These are phyloP conservation scores for Rhynchomys soricoides DNA, from an alignment of 2,113 vertebrate species.

Conservation along the genomic window DNA sequence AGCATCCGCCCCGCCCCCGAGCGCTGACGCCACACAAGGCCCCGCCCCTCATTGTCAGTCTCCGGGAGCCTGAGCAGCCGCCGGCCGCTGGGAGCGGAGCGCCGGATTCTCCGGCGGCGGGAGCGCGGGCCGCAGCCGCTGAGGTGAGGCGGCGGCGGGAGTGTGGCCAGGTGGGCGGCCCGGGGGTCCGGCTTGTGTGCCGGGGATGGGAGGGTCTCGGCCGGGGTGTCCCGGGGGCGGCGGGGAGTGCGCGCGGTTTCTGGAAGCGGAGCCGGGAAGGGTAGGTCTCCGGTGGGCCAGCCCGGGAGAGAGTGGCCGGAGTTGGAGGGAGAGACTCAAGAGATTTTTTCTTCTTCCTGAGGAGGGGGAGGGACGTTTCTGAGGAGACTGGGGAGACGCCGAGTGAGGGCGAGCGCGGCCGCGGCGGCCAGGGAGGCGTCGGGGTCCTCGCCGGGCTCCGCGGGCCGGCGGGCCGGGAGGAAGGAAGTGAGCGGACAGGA, in stretches of 20 bases:
- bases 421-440: not conserved
- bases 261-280: not conserved
- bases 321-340: constrained; percentile 42
- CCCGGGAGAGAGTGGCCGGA: constrained; percentile 23
- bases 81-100: constrained; percentile 69
- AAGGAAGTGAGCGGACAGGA: constrained; percentile 82
- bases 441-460: constrained; percentile 42
- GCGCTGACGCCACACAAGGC: constrained; percentile 45
- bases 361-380: constrained; percentile 61
- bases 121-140: constrained; percentile 50
- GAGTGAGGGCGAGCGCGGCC: constrained; percentile 1
- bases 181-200: not conserved
- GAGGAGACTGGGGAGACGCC: constrained; percentile 57
- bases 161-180: not conserved
- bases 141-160: constrained; percentile 69
- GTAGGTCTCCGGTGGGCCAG: constrained; percentile 11
- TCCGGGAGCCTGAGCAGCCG: constrained; percentile 74
- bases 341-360: not conserved
- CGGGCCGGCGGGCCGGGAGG: constrained; percentile 74
- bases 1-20: fast-evolving
- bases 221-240: not conserved
- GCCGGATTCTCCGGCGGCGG: constrained; percentile 18
- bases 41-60: constrained; percentile 89
- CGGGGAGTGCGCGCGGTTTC: constrained; percentile 4
- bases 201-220: not conserved